Conservation (phyloP, 2,888 invertebrate species). For the Choreutis nemorana region DNA sequence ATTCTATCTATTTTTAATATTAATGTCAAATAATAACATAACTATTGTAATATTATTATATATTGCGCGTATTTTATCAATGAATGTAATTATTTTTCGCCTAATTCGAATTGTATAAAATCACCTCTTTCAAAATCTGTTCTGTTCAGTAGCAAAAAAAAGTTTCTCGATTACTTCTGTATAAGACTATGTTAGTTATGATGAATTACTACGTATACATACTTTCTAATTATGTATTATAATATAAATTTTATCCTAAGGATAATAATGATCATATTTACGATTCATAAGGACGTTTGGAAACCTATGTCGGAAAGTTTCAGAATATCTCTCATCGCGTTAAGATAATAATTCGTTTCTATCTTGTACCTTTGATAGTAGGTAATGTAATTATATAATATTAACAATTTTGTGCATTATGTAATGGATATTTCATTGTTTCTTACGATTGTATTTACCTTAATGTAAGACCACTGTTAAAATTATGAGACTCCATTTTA, state of each 20-base stretch:
- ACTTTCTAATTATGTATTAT: constrained; percentile 63
- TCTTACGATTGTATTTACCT: constrained; percentile 63
- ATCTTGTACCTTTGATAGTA: constrained; percentile 63
- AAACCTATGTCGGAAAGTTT: constrained; percentile 58
- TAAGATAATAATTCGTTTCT: constrained; percentile 62
- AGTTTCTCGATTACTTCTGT: constrained; percentile 58
- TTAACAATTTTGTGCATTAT: constrained; percentile 65
- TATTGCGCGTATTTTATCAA: constrained; percentile 62
- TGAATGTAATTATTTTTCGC: constrained; percentile 63
- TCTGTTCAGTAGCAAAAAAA: constrained; percentile 54
- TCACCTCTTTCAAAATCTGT: constrained; percentile 57
- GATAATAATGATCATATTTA: constrained; percentile 59
- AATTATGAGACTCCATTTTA: constrained; percentile 40
- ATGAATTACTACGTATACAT: constrained; percentile 40
- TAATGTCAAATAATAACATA: constrained; percentile 65
- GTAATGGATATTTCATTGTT: constrained; percentile 64
- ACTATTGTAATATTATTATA: constrained; percentile 62
- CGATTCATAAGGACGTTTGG: constrained; percentile 56
- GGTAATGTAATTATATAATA: constrained; percentile 64
- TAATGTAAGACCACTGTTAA: constrained; percentile 62
- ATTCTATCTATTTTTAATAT: constrained; percentile 66
- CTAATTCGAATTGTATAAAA: constrained; percentile 66
- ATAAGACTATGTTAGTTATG: constrained; percentile 62
- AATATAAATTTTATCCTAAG: constrained; percentile 64
- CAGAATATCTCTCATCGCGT: constrained; percentile 62